These are phyloP conservation scores for Lepidochrysops patricia DNA, from an alignment of 2,888 invertebrate species.

Conservation along the genomic window DNA sequence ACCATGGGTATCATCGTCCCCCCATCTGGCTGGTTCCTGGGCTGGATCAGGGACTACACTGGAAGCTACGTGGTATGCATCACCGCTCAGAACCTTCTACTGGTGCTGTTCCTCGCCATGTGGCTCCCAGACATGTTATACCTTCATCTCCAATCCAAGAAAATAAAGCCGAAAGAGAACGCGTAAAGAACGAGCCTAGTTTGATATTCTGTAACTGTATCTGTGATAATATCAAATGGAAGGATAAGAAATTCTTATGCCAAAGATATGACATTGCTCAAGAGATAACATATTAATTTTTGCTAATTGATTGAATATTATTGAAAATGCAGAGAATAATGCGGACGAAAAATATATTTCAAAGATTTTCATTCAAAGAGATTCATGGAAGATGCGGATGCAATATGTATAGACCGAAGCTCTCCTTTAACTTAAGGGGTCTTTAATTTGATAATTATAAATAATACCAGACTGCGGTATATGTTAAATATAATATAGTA, in stretches of 20 bases:
- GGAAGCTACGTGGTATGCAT: constrained; percentile 77
- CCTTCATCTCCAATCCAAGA: constrained; percentile 43
- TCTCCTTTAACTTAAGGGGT: too few species aligned
- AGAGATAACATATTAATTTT: not conserved
- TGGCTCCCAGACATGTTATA: constrained; percentile 77
- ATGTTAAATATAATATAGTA: too few species aligned
- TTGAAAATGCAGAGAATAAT: not conserved
- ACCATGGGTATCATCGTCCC: constrained; percentile 80
- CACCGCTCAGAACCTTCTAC: constrained; percentile 74
- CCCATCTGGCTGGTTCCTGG: constrained; percentile 76
- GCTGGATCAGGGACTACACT: constrained; percentile 79
- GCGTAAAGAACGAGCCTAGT: constrained; percentile 16
- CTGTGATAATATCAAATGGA: constrained; percentile 16
- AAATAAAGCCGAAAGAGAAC: constrained; percentile 34
- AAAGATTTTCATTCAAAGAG: not conserved
- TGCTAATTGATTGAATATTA: not conserved
- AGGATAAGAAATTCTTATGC: not conserved
- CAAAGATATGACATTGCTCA: not conserved
- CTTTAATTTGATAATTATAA: too few species aligned
- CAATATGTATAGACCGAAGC: too few species aligned
- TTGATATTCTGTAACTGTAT: constrained; percentile 12
- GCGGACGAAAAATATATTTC: not conserved
- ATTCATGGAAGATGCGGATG: not conserved
- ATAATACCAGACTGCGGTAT: too few species aligned
- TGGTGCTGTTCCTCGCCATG: constrained; percentile 66